Base-by-base conservation (phyloP, 2,888 invertebrate genomes). In the Branchipolynoe longqiensis region DNA sequence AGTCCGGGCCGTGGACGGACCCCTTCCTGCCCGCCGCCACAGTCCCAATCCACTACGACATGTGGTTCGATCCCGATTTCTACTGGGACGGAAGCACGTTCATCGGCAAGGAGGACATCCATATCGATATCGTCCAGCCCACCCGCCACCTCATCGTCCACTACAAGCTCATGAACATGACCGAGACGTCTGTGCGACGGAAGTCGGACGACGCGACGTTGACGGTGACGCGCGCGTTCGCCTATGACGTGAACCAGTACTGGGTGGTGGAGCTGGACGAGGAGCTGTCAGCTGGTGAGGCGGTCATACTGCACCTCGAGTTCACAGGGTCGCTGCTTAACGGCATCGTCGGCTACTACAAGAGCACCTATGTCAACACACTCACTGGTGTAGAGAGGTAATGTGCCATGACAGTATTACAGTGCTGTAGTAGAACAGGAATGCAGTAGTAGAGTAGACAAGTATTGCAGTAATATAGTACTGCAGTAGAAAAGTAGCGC, bases 331-430 rank as follows among this genome's bases (percentile, higher is more conserved):
- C 95, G 87, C 94, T 96, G 91, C 95, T 95, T 38, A 94, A 95
- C 87, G 95, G 95, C 88, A 96, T 96, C 90, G 95, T 96, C 85
- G 97, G 97, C 3, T 95, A 97, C 85, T 97, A 97, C 92, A 95
- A 95, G 88, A 96, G 96, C 86, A 94, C 94, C 6, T 96, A 97
- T 88, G 86, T 90, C 18, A 91, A 93, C 82, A 90, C 90, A 1
- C 74, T 86, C 4, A 92, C 91, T 0, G 90, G 90, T 0, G 84
- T 90, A 82, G 89, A 88, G 64, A 91, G 92, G 92, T 92, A 88
- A 88, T 56, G n/a, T n/a, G n/a, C n/a, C n/a, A n/a, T n/a, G n/a
- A n/a, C n/a, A n/a, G n/a, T n/a, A n/a, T n/a, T n/a, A n/a, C n/a
- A n/a, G n/a, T n/a, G n/a, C n/a, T n/a, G n/a, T n/a, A n/a, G n/a